Conservation (phyloP, 2,113 vertebrate genomes). For the Carollia perspicillata region DNA sequence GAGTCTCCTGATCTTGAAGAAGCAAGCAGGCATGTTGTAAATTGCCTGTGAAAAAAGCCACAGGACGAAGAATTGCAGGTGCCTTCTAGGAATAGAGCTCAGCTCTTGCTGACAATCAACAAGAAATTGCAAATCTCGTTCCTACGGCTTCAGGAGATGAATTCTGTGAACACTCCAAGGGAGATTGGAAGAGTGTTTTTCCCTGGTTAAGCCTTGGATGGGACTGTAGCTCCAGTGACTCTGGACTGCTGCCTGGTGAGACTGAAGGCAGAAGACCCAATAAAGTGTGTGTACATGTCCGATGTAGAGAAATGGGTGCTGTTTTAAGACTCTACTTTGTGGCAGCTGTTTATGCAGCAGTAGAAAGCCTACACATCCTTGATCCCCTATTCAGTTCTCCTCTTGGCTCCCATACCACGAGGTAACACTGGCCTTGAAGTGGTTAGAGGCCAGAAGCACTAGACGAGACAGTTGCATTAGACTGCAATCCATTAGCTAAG, state of each 20-base stretch:
- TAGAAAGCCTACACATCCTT: not conserved
- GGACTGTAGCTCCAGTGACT: not conserved
- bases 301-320: not conserved
- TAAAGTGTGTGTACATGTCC: not conserved
- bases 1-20: not conserved
- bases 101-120: not conserved
- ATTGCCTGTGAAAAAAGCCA: not conserved
- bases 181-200: not conserved
- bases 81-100: not conserved
- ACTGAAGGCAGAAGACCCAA: not conserved
- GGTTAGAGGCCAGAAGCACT: not conserved
- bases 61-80: not conserved
- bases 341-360: fast-evolving
- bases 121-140: not conserved
- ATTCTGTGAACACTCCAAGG: not conserved
- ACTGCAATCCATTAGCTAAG: not conserved
- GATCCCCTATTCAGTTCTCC: not conserved
- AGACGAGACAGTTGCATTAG: not conserved
- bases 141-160: not conserved
- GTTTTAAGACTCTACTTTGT: not conserved
- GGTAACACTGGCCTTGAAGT: not conserved
- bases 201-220: not conserved
- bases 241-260: not conserved
- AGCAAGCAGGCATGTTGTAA: not conserved
- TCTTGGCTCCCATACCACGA: not conserved